phyloP scores from a whole-genome alignment of 2,888 invertebrate genomes.

The Parasteatoda lunata region DNA sequence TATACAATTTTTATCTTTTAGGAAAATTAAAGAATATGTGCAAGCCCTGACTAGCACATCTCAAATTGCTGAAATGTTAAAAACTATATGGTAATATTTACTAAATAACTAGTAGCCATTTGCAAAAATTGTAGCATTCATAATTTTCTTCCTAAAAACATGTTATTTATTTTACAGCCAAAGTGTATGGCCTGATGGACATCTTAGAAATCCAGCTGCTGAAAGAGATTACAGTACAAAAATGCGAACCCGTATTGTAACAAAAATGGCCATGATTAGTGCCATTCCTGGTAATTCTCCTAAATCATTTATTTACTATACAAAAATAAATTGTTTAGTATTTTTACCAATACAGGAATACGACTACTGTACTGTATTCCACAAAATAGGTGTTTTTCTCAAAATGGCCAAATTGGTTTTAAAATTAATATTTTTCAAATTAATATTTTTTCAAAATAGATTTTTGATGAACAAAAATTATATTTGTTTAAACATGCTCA shows the following conservation, averaged over 20 bases:
- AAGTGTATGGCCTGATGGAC: constrained; percentile 79
- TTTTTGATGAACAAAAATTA: too few species aligned
- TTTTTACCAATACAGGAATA: too few species aligned
- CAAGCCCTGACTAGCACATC: constrained; percentile 89
- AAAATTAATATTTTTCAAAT: too few species aligned
- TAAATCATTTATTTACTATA: too few species aligned
- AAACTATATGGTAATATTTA: constrained; percentile 83
- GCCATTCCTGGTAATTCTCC: constrained; percentile 48
- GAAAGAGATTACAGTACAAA: constrained; percentile 79
- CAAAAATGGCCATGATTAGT: constrained; percentile 81
- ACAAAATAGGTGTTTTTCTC: too few species aligned
- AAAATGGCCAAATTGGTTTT: too few species aligned
- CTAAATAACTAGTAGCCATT: not conserved
- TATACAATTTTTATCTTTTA: constrained; percentile 68
- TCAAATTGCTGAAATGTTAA: constrained; percentile 90
- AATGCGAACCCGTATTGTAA: constrained; percentile 87
- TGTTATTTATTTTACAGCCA: constrained; percentile 74
- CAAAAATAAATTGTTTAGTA: too few species aligned
- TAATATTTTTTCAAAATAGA: too few species aligned
- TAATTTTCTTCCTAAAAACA: not conserved
- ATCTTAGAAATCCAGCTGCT: constrained; percentile 77
- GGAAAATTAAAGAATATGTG: constrained; percentile 91
- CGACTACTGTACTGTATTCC: too few species aligned
- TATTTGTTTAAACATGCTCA: too few species aligned
- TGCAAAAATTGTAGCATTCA: not conserved